Base-by-base conservation (phyloP, 2,797 vertebrate species). In the Neopelma chrysocephalum region DNA sequence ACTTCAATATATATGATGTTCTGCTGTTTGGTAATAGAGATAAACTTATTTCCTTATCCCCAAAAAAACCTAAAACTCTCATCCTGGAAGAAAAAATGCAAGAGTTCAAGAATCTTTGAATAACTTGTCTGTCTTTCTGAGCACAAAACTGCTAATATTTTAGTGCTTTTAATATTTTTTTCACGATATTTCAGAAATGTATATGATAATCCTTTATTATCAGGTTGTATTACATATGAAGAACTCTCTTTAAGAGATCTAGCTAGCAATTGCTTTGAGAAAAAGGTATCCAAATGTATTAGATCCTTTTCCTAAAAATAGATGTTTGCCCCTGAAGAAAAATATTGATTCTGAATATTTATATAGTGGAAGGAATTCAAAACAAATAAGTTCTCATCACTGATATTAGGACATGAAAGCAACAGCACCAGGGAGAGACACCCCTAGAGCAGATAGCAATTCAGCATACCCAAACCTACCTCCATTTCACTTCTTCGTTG, bases 41-140 rank as follows among this genome's bases (percentile, higher is more conserved):
- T 48, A 77, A 78, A 66, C 61, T 40, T 69, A 58, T 73, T 86
- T 66, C 16, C 50, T 36, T 78, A 32, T 50, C 19, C 2, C 2
- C 2, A 12, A 45, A 75, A 51, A 80, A 10, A 1, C 0, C 4
- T 10, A 31, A 73, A 68, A 45, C 7, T 42, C 25, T 81, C 15
- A 73, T 84, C 17, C 16, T 75, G 11, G 17, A 77, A 88, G 18
- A 51, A 87, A 87, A 68, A 40, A 4, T 15, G 2, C 18, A 43
- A 32, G 21, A 40, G 6, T 68, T 89, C 15, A 84, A 82, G 34
- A 76, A 50, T 25, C 21, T 91, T 82, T 87, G 13, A 72, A 79
- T 61, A 16, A 40, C 6, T 65, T 72, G 2, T 32, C 42, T 73
- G 31, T 19, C 31, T 89, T 95, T 89, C 21, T 15, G 79, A 87